These are phyloP conservation scores for Narcine bancroftii DNA, from an alignment of 2,113 vertebrate species.

Conservation along the genomic window DNA sequence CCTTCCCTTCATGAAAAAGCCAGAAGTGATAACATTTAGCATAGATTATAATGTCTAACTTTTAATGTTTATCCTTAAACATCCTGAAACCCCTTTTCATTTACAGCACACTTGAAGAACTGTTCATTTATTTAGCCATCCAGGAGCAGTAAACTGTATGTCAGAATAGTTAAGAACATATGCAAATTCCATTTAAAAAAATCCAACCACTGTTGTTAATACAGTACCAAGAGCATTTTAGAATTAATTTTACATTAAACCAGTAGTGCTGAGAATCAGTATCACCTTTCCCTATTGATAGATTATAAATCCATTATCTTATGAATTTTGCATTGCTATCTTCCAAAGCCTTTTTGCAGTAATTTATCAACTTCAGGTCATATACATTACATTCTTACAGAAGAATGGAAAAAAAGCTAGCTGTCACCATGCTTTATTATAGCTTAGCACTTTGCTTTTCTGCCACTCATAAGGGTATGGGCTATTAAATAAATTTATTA, in stretches of 20 bases:
- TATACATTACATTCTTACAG: neutral
- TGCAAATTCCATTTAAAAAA: neutral
- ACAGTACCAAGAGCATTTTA: neutral
- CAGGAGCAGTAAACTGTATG: neutral
- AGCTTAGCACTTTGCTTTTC: slow-evolving; percentile 25
- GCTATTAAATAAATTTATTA: slow-evolving; percentile 25
- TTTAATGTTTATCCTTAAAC: neutral
- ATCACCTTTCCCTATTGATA: slow-evolving; percentile 21
- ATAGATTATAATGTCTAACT: too few species aligned
- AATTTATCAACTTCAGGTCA: slow-evolving; percentile 29
- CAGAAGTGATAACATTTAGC: too few species aligned
- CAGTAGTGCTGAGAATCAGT: neutral
- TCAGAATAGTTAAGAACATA: neutral
- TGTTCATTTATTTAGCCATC: neutral
- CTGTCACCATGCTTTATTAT: slow-evolving; percentile 19
- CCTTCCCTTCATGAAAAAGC: too few species aligned
- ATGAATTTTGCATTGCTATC: slow-evolving; percentile 36
- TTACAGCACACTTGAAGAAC: neutral
- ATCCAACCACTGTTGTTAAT: neutral
- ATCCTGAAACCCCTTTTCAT: neutral
- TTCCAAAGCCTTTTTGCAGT: slow-evolving; percentile 25
- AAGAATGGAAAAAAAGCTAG: neutral
- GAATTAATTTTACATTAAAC: slow-evolving; percentile 14
- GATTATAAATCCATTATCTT: slow-evolving; percentile 36
- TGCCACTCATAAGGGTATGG: neutral